These are phyloP conservation scores for Sandelia bainsii DNA, from an alignment of 2,797 vertebrate genomes.

Conservation along the genomic window DNA sequence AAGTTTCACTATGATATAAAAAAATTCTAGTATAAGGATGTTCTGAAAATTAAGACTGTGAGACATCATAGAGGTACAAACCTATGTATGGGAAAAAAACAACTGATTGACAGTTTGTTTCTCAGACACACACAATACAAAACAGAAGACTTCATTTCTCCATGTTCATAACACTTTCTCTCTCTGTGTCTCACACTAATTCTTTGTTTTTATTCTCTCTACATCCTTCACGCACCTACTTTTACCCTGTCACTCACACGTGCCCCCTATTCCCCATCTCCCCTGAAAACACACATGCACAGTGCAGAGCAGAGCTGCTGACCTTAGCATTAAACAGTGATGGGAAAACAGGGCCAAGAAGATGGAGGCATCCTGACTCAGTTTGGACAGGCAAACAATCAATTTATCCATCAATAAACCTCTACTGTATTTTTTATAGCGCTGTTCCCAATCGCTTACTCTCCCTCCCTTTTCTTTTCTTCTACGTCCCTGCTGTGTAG, in stretches of 20 bases:
- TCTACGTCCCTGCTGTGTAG: conserved; percentile 26
- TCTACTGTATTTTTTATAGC: conserved; percentile 72
- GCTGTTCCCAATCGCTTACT: conserved; percentile 64
- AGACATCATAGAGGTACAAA: no score
- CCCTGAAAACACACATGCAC: conserved; percentile 20
- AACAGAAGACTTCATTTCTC: neutral
- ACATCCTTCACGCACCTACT: conserved; percentile 5
- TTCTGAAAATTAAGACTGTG: conserved; percentile 5
- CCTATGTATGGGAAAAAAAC: conserved; percentile 5
- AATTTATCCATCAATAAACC: conserved; percentile 75
- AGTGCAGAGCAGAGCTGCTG: conserved; percentile 65
- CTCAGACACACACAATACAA: neutral
- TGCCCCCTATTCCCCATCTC: neutral
- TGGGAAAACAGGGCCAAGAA: conserved; percentile 67
- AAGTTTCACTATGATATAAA: conserved; percentile 1
- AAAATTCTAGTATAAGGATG: neutral
- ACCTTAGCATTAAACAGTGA: conserved; percentile 67
- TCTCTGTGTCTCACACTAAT: neutral
- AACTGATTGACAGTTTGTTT: conserved; percentile 10
- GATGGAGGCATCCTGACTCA: conserved; percentile 64
- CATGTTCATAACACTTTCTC: neutral
- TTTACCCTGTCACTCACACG: conserved; percentile 13
- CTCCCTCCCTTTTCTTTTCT: conserved; percentile 1
- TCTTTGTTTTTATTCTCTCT: neutral
- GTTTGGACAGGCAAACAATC: conserved; percentile 70